These are phyloP conservation scores for Teinopalpus imperialis DNA, from an alignment of 2,888 invertebrate genomes.

Conservation along the genomic window DNA sequence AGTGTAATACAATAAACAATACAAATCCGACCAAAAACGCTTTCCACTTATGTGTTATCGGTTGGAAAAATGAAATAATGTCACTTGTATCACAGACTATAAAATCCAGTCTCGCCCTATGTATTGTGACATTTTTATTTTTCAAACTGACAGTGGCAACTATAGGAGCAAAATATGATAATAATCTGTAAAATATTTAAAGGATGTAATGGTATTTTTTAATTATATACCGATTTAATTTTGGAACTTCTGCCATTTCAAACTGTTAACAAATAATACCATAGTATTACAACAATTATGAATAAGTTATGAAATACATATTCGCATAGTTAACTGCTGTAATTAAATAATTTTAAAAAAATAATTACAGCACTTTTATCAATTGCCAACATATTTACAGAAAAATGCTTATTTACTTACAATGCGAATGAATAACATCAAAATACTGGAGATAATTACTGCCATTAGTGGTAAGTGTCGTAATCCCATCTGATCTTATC, in stretches of 20 bases:
- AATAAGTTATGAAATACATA: no score
- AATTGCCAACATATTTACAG: no score
- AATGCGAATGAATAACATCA: no score
- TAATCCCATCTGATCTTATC: no score
- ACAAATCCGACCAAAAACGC: conserved; percentile 42
- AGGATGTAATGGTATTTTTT: conserved; percentile 14
- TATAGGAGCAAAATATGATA: conserved; percentile 27
- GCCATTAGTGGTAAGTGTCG: no score
- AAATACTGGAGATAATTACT: no score
- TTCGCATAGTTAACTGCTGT: no score
- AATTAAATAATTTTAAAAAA: no score
- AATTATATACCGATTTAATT: conserved; percentile 1
- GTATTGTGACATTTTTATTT: conserved; percentile 6
- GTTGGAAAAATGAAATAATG: conserved; percentile 23
- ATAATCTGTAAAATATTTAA: conserved; percentile 23
- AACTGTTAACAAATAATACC: no score
- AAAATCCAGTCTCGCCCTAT: conserved; percentile 6
- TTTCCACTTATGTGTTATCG: conserved; percentile 33
- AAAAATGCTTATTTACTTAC: no score
- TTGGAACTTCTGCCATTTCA: conserved; percentile 14
- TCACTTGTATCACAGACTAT: conserved; percentile 1
- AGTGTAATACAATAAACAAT: conserved; percentile 23
- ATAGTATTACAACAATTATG: no score
- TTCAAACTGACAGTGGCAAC: conserved; percentile 22
- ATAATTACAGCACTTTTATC: no score